Conservation (phyloP, 2,113 vertebrate species). For the Oryzias curvinotus region DNA sequence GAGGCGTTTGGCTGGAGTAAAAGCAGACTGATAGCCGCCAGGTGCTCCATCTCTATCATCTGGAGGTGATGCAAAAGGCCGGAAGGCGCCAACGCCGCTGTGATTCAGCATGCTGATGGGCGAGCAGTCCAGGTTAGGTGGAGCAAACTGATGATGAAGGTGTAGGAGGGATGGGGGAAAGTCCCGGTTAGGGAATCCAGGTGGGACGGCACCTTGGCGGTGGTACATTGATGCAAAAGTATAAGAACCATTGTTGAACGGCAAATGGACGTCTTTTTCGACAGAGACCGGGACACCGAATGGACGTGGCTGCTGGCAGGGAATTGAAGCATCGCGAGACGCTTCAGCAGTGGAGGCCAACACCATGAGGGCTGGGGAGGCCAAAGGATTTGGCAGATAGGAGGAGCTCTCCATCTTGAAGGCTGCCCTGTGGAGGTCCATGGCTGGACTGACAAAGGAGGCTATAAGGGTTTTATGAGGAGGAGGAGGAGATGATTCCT, state of each 20-base stretch:
- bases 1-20: slow-evolving; percentile 96
- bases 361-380: slow-evolving; percentile 97
- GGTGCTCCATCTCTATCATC: slow-evolving; percentile 91
- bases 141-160: slow-evolving; percentile 97
- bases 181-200: slow-evolving; percentile 95
- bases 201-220: slow-evolving; percentile 93
- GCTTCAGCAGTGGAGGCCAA: slow-evolving; percentile 97
- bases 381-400: slow-evolving; percentile 96
- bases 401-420: slow-evolving; percentile 99
- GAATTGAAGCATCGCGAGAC: slow-evolving; percentile 95
- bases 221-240: slow-evolving; percentile 99
- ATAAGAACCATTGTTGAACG: slow-evolving; percentile 97
- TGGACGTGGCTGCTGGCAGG: slow-evolving; percentile 95
- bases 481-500: slow-evolving; percentile 67
- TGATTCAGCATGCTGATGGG: slow-evolving; percentile 99
- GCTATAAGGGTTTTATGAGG: slow-evolving; percentile 40
- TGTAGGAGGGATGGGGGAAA: slow-evolving; percentile 97
- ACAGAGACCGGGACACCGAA: slow-evolving; percentile 97
- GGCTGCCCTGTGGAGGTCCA: slow-evolving; percentile 99
- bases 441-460: slow-evolving; percentile 55
- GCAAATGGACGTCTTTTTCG: slow-evolving; percentile 97
- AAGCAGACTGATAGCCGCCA: slow-evolving; percentile 97
- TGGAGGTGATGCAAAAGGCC: slow-evolving; percentile 91
- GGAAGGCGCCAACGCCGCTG: slow-evolving; percentile 95
- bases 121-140: slow-evolving; percentile 97